phyloP scores from a whole-genome alignment of 2,797 vertebrate species.

The Molossus molossus region DNA sequence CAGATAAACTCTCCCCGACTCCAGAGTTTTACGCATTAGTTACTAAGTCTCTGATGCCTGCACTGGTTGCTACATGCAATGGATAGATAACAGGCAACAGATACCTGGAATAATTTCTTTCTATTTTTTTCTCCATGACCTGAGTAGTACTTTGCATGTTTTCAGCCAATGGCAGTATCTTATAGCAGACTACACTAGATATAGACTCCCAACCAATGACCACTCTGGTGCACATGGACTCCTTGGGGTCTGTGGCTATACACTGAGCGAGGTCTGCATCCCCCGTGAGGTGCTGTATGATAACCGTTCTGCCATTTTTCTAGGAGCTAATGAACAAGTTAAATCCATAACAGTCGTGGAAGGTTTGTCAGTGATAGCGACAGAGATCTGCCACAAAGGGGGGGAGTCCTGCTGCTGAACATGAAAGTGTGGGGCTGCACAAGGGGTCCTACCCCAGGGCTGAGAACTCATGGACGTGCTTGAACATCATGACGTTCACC shows the following conservation, averaged over 20 bases:
- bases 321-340: slow-evolving; percentile 30
- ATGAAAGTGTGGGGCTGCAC: not conserved
- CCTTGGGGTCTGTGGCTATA: not conserved
- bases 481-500: not conserved
- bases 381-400: not conserved
- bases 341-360: not conserved
- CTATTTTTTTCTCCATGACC: not conserved
- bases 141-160: not conserved
- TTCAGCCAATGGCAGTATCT: not conserved
- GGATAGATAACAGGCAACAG: not conserved
- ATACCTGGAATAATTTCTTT: not conserved
- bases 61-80: not conserved
- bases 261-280: not conserved
- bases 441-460: not conserved
- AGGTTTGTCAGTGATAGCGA: not conserved
- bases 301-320: not conserved
- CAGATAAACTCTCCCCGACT: not conserved
- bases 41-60: not conserved
- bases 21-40: not conserved
- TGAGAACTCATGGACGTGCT: not conserved
- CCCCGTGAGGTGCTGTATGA: not conserved
- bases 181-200: not conserved
- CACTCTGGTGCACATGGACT: not conserved
- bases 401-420: not conserved
- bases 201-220: not conserved